Percentiles rank a stretch among this genome's conserved stretches.
Conservation (phyloP, 1,140 invertebrate genomes). For the Drosophila seguyi region DNA sequence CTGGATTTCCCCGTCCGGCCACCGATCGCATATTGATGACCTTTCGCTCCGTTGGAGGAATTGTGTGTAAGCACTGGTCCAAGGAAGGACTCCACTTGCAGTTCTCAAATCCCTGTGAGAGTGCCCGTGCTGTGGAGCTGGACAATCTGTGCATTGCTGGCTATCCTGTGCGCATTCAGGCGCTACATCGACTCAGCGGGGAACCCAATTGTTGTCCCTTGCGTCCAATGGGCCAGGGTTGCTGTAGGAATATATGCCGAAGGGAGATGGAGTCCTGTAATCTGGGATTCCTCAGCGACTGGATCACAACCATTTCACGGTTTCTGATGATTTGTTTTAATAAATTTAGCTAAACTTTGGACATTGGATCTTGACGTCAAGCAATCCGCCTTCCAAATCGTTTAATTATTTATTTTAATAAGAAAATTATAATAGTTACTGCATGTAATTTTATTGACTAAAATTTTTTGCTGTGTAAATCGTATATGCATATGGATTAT, state of each 20-base stretch:
- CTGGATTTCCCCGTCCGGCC: neutral
- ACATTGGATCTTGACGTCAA: neutral
- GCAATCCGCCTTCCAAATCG: too few relatives aligned
- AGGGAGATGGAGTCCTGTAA: neutral
- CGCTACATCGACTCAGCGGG: neutral
- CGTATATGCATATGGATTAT: constrained; percentile 36
- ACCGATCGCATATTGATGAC: constrained; percentile 3
- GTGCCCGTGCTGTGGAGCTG: constrained; percentile 1
- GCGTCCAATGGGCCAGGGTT: neutral
- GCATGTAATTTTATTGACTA: neutral
- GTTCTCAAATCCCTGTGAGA: constrained; percentile 4
- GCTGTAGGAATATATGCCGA: too few relatives aligned
- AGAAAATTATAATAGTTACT: neutral
- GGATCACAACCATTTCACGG: neutral
- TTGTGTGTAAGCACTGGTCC: constrained; percentile 1
- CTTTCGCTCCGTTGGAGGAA: neutral
- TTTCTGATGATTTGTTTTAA: neutral
- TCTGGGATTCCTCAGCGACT: neutral
- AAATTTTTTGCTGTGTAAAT: constrained; percentile 16
- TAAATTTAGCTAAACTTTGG: neutral
- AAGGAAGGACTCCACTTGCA: neutral
- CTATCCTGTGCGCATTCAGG: neutral
- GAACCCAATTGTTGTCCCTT: neutral
- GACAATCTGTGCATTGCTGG: neutral
- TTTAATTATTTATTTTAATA: neutral